These are phyloP conservation scores for Hippoglossus stenolepis DNA, from an alignment of 2,113 vertebrate species.

Conservation along the genomic window DNA sequence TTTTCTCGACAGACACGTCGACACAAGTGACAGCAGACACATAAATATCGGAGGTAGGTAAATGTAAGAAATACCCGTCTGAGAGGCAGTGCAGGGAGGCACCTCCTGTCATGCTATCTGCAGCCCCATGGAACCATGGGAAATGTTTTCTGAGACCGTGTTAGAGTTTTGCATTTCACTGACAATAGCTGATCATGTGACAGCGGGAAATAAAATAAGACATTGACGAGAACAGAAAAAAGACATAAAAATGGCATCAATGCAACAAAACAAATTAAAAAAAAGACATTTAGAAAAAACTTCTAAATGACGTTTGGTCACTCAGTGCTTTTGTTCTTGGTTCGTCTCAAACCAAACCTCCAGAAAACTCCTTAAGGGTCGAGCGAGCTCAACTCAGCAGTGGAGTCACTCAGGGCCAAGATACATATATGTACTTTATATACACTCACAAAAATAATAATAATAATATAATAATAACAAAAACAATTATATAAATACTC, in stretches of 20 bases:
- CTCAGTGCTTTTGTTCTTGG: slow-evolving; percentile 83
- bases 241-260: slow-evolving; percentile 46
- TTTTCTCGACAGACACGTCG: slow-evolving; percentile 49
- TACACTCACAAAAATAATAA: slow-evolving; percentile 72
- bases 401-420: slow-evolving; percentile 73
- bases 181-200: slow-evolving; percentile 52
- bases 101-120: slow-evolving; percentile 66
- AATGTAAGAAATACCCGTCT: slow-evolving; percentile 79
- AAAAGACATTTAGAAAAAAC: slow-evolving; percentile 61
- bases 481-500: slow-evolving; percentile 83
- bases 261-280: slow-evolving; percentile 26
- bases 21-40: slow-evolving; percentile 67
- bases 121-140: slow-evolving; percentile 66
- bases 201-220: slow-evolving; percentile 9
- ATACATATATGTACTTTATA: slow-evolving; percentile 80
- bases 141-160: slow-evolving; percentile 64
- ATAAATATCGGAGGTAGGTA: slow-evolving; percentile 81
- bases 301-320: slow-evolving; percentile 80
- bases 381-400: slow-evolving; percentile 72
- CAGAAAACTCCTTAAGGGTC: slow-evolving; percentile 65
- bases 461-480: slow-evolving; percentile 70
- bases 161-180: slow-evolving; percentile 65
- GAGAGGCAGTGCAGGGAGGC: slow-evolving; percentile 50
- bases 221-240: background rate
- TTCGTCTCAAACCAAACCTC: slow-evolving; percentile 71